A percentile compares a stretch with the other conserved stretches of the same genome.
phyloP scores from a whole-genome alignment of 2,113 vertebrate genomes.

The Pterophyllum scalare region DNA sequence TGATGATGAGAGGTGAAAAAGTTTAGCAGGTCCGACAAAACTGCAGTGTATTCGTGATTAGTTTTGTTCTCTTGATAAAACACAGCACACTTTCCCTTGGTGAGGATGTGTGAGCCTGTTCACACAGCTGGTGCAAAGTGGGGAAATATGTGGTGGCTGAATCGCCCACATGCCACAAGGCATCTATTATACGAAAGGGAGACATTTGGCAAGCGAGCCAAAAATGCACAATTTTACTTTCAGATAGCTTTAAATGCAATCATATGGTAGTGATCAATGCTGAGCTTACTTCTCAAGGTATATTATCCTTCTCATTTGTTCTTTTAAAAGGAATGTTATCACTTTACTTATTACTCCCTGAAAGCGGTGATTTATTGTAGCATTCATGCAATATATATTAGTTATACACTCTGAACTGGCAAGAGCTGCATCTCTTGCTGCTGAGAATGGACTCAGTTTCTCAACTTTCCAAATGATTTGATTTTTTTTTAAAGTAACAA shows the following conservation, averaged over 20 bases:
- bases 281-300: background rate
- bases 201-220: slow-evolving; percentile 45
- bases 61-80: slow-evolving; percentile 58
- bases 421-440: background rate
- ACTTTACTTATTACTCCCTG: slow-evolving; percentile 7
- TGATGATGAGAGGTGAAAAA: slow-evolving; percentile 40
- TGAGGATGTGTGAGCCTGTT: slow-evolving; percentile 48
- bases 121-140: slow-evolving; percentile 70
- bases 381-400: background rate
- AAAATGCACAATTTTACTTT: slow-evolving; percentile 36
- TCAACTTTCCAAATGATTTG: background rate
- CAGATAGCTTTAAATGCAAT: slow-evolving; percentile 10
- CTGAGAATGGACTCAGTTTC: slow-evolving; percentile 1
- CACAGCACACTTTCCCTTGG: slow-evolving; percentile 44
- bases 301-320: slow-evolving; percentile 24
- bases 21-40: background rate
- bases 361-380: slow-evolving; percentile 8
- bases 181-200: slow-evolving; percentile 57
- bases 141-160: slow-evolving; percentile 51
- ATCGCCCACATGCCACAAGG: slow-evolving; percentile 59
- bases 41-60: background rate
- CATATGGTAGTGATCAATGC: slow-evolving; percentile 40
- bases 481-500: background rate
- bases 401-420: background rate
- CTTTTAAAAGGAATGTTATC: slow-evolving; percentile 25